phyloP scores from a whole-genome alignment of 2,888 invertebrate genomes.

The Sarcophaga variegata region DNA sequence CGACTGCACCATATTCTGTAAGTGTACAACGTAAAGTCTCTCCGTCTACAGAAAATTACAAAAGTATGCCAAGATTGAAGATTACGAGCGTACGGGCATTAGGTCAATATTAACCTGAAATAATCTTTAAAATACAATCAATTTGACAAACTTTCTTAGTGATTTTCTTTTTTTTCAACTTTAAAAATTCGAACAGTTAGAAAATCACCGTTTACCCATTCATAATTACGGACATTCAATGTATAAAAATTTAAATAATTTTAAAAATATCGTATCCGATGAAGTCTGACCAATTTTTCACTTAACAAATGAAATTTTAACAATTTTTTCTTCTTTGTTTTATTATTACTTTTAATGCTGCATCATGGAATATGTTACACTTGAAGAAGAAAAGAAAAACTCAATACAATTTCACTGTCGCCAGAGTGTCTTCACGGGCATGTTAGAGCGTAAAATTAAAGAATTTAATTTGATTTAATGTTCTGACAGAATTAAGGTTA shows the following conservation, averaged over 20 bases:
- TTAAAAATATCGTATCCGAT: neutral
- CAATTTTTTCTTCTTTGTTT: neutral
- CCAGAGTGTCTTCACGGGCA: neutral
- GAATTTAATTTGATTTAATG: slow-evolving; percentile 7
- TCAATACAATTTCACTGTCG: neutral
- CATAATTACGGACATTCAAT: too few species aligned
- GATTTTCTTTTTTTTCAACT: too few species aligned
- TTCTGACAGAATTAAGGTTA: slow-evolving; percentile 12
- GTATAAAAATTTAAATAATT: neutral
- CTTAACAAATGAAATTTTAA: neutral
- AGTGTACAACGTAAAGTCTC: too few species aligned
- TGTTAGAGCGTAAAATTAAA: neutral
- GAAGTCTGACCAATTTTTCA: neutral
- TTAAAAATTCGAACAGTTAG: too few species aligned
- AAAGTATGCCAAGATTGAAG: too few species aligned
- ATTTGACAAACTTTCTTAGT: too few species aligned
- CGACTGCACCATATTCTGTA: too few species aligned
- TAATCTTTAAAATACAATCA: too few species aligned
- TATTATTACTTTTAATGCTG: neutral
- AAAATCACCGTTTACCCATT: too few species aligned
- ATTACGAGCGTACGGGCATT: too few species aligned
- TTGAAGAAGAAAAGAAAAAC: neutral
- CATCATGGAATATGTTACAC: neutral
- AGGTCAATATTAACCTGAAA: too few species aligned
- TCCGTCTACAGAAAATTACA: too few species aligned